Evolutionary conservation across 1,140 invertebrate genomes (phyloP), one percentile per base, ranked within the genome.

Genomic region (Drosophila azteca): DNA sequence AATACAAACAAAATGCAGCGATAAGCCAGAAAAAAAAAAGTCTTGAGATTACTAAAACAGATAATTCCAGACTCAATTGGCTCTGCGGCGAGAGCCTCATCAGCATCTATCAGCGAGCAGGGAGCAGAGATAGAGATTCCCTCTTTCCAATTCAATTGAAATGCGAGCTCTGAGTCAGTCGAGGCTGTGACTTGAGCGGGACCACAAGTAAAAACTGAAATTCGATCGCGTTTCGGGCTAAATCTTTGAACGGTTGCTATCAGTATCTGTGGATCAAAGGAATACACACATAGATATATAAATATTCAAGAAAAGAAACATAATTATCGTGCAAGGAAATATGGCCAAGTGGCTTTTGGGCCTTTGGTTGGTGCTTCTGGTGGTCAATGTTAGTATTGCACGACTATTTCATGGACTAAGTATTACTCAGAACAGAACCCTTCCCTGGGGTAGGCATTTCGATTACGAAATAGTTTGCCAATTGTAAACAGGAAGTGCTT

Each of bases 41-140:
- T 81, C 69, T 81, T 58, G 51, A 82, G 79, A 82, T 79, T 78
- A 77, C 49, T 31, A 31, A n/a, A 39, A 20, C n/a, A 48, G 81
- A 85, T 82, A 87, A 69, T 64, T 24, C 58, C 13, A 44, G 52
- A 76, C 80, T 84, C 63, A 76, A 76, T 77, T 77, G 72, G 35
- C 31, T 58, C 11, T 39, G 35, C 41, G 39, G 29, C 73, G 64
- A 41, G 63, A 55, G 46, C 31, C 3, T 13, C 35, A 39, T 39
- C 11, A 57, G 55, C 53, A 74, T 74, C 53, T 54, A 64, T 58
- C 57, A 62, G 20, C 57, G 7, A 13, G 4, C 35, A 39, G 11
- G 48, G 22, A 52, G 24, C 46, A 17, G 39, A 46, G 65, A 70
- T 77, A 77, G 49, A 52, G 50, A 50, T 53, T 69, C 67, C 48